These are phyloP conservation scores for Myopa tessellatipennis DNA, from an alignment of 2,888 invertebrate genomes.

Conservation along the genomic window DNA sequence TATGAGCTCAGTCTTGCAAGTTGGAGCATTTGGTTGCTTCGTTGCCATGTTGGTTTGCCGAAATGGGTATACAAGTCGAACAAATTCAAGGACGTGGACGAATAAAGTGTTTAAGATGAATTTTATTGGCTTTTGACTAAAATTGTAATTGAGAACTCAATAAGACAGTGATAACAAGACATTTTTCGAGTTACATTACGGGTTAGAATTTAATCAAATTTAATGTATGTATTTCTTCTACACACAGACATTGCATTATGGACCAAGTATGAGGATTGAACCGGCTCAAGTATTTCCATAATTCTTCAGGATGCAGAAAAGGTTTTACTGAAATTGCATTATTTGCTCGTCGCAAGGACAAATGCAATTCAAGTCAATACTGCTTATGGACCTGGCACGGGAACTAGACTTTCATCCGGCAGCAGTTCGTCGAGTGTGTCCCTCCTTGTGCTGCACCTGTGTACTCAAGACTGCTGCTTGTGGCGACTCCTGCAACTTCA, in stretches of 20 bases:
- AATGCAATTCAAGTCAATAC: not conserved
- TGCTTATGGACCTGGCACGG: no score
- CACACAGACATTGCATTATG: not conserved
- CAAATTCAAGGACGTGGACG: not conserved
- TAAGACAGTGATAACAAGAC: no score
- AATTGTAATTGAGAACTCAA: no score
- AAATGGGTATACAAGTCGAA: not conserved
- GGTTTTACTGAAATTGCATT: not conserved
- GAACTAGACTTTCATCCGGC: not conserved
- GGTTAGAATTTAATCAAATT: no score
- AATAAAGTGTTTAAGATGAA: not conserved
- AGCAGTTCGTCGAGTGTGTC: not conserved
- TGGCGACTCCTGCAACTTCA: slow-evolving; percentile 17
- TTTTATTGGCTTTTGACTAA: no score
- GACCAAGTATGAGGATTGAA: no score
- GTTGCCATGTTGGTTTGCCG: not conserved
- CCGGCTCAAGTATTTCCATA: no score
- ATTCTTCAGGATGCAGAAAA: no score
- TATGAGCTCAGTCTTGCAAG: slow-evolving; percentile 21
- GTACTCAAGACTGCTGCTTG: not conserved
- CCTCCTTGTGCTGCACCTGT: not conserved
- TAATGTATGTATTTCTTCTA: no score
- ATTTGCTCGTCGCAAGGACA: not conserved
- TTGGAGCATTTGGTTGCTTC: not conserved
- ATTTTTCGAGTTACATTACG: no score